Percentiles rank a stretch among this genome's conserved stretches.
Evolutionary conservation across 1,140 invertebrate species (phyloP).

Genomic region (Drosophila sucinea): DNA sequence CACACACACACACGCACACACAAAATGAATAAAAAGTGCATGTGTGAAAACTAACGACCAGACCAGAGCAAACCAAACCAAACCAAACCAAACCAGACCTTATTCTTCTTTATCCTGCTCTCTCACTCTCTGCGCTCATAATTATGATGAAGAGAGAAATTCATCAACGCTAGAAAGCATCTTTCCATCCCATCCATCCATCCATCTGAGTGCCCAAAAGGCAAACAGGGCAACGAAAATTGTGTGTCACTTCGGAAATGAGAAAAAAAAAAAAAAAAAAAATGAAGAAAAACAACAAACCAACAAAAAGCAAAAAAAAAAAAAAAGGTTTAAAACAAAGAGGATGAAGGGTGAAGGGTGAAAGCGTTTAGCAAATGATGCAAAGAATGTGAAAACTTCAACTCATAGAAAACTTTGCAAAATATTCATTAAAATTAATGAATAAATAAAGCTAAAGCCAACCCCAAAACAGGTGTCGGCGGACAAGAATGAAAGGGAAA

Average conservation of each 20-base stretch:
- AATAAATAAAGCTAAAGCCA: constrained; percentile 46
- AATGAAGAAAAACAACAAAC: not conserved
- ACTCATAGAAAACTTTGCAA: constrained; percentile 22
- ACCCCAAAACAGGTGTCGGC: constrained; percentile 24
- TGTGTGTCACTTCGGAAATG: constrained; percentile 76
- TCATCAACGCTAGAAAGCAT: constrained; percentile 39
- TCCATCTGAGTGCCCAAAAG: constrained; percentile 23
- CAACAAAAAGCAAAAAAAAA: constrained; percentile 8
- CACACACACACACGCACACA: constrained; percentile 25
- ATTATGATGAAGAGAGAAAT: constrained; percentile 72
- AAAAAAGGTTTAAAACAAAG: not conserved
- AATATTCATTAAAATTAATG: constrained; percentile 73
- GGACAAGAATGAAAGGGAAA: constrained; percentile 1
- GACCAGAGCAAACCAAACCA: constrained; percentile 16
- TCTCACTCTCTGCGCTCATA: constrained; percentile 29
- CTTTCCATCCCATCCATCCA: constrained; percentile 9
- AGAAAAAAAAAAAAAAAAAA: constrained; percentile 35
- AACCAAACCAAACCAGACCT: constrained; percentile 30
- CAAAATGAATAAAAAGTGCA: constrained; percentile 25
- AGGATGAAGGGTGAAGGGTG: constrained; percentile 25
- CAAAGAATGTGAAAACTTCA: constrained; percentile 21
- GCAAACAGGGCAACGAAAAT: constrained; percentile 50
- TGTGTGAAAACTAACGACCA: constrained; percentile 4
- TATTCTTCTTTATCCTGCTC: constrained; percentile 29
- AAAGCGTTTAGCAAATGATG: constrained; percentile 55